These are phyloP conservation scores for Nothocercus nigrocapillus DNA, from an alignment of 2,113 vertebrate species.

Conservation along the genomic window DNA sequence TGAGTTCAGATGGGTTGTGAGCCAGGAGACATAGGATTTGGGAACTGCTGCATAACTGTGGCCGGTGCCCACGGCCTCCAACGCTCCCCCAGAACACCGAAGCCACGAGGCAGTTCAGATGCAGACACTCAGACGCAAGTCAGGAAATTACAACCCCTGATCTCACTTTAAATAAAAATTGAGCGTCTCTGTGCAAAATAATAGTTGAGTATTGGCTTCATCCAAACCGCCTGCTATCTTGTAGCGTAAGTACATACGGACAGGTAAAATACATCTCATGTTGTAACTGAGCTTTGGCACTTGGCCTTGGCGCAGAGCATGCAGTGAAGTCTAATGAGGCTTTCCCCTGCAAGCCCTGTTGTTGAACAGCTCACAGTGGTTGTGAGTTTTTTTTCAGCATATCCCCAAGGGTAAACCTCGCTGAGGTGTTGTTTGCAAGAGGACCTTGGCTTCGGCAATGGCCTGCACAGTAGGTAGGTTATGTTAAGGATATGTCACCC, in stretches of 20 bases:
- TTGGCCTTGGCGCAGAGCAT: neutral
- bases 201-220: neutral
- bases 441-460: neutral
- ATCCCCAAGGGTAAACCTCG: neutral
- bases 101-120: neutral
- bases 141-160: neutral
- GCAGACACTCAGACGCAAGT: neutral
- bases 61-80: neutral
- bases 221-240: neutral
- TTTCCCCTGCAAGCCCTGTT: neutral
- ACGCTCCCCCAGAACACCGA: fast-evolving
- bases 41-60: neutral
- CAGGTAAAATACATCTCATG: neutral
- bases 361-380: neutral
- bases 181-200: neutral
- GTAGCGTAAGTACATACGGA: neutral
- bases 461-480: neutral
- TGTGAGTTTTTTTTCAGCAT: neutral
- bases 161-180: neutral
- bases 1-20: neutral
- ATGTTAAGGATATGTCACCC: neutral
- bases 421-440: neutral
- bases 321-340: neutral
- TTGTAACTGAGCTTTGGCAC: neutral
- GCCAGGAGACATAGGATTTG: neutral